Evolutionary conservation across 2,113 vertebrate species (phyloP), one percentile per base, ranked within the genome.

Genomic region (Etia nguti): DNA sequence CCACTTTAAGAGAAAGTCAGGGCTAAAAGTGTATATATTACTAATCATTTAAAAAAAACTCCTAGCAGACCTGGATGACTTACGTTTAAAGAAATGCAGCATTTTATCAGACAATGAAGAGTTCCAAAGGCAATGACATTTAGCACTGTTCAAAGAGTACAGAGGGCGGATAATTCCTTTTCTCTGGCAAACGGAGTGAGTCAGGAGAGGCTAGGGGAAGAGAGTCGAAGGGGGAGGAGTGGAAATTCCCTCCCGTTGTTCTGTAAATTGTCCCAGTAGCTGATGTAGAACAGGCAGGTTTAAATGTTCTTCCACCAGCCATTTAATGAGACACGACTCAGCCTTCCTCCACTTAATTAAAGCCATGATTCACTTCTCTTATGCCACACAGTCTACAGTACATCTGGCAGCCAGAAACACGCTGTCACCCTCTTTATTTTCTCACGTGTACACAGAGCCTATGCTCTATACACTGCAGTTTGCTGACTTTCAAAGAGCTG

Each of bases 331-430:
- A 89, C 88, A 73, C 38, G 10, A 57, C 89, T 92, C 83, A 75
- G 80, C 70, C 77, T 34, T 75, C 86, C 84, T 84, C 80, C 26
- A 62, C 80, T 93, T 94, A 94, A 94, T 94, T 92, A 91, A 95
- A 94, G 86, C 86, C 80, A 91, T 92, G 93, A 95, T 94, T 94
- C 87, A 93, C 83, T 82, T 41, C 86, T 86, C 57, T 75, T 81
- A 83, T 31, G 46, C 75, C 86, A 80, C 20, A n/a, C 46, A 79
- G 87, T 88, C 93, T 81, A 46, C 75, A 59, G 82, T 75, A 56
- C 86, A 85, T 83, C 81, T 88, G 88, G 83, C 86, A 79, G 79
- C 43, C 5, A 24, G 38, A 34, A 15, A 79, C 84, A 46, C 81
- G 1, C 38, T n/a, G 24, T 80, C 62, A n/a, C 29, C 41, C 24